These are phyloP conservation scores for Matsumurasca onukii DNA, from an alignment of 1,140 invertebrate species.

Conservation along the genomic window DNA sequence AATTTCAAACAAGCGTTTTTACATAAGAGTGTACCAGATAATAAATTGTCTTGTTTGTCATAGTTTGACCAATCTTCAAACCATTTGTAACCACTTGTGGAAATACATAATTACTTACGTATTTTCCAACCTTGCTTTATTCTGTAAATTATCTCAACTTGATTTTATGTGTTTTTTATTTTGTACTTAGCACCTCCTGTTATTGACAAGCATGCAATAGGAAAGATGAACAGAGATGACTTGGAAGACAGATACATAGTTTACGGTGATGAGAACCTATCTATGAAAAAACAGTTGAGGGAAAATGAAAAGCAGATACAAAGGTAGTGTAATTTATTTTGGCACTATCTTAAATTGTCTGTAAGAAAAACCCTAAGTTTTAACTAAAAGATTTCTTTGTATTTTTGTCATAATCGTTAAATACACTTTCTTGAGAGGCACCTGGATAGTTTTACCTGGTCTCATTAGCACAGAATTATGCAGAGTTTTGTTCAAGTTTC, in stretches of 20 bases:
- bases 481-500: background rate
- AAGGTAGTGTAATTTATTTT: constrained; percentile 10
- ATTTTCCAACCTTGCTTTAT: too few species aligned
- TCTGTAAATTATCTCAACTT: too few species aligned
- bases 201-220: background rate
- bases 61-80: too few species aligned
- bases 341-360: background rate
- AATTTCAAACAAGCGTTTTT: too few species aligned
- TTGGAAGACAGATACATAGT: constrained; percentile 27
- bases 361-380: background rate
- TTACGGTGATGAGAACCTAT: constrained; percentile 16
- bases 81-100: too few species aligned
- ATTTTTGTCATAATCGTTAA: background rate
- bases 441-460: background rate
- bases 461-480: background rate
- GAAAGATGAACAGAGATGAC: constrained; percentile 11
- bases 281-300: background rate
- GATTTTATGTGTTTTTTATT: too few species aligned
- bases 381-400: background rate
- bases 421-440: background rate
- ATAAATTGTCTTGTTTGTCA: too few species aligned
- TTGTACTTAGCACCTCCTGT: background rate
- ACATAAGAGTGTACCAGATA: too few species aligned
- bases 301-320: constrained; percentile 1
- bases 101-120: too few species aligned